Base-by-base conservation (phyloP, 2,797 vertebrate species). In the Anas georgica region DNA sequence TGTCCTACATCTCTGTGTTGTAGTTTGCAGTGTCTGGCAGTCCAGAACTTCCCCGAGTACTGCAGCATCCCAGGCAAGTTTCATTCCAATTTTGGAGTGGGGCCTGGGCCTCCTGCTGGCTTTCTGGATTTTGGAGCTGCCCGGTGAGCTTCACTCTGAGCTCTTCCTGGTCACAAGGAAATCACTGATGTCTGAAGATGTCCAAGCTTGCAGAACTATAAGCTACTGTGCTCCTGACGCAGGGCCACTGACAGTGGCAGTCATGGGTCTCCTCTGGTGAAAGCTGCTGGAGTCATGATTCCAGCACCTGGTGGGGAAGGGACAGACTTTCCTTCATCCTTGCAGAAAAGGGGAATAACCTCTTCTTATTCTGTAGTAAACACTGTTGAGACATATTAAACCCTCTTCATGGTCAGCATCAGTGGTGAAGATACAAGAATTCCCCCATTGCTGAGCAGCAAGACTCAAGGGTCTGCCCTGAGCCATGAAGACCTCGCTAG, bases 1-100 rank as follows among this genome's bases (percentile, higher is more conserved):
- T 68, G 5, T 8, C 1, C 35, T 31, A 55, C 9, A 1, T 1
- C 4, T 17, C 75, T 46, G 0, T 11, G 55, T 45, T 79, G 43
- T 12, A 16, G 26, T 29, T 39, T 21, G 55, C 54, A 15, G 20
- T 1, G 6, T 13, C 33, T 9, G 39, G 29, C 29, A 23, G 52
- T 3, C 37, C 15, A 17, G 31, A 18, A 56, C 54, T 31, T 17
- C 54, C 31, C 50, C 18, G 18, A 6, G 21, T 23, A 16, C 45
- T 22, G 74, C 25, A 45, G 54, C 15, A 16, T 17, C 17, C 52
- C 80, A 62, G 35, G 29, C 2, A 3, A 64, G 39, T 45, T 68
- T 10, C 58, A 59, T 28, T 10, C 5, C 20, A 18, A 28, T 55
- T 23, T 10, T 18, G 52, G 68, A 33, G 78, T 18, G 33, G n/a